These are phyloP conservation scores for Anguilla pacifica DNA, from an alignment of 2,797 vertebrate genomes.

Conservation along the genomic window DNA sequence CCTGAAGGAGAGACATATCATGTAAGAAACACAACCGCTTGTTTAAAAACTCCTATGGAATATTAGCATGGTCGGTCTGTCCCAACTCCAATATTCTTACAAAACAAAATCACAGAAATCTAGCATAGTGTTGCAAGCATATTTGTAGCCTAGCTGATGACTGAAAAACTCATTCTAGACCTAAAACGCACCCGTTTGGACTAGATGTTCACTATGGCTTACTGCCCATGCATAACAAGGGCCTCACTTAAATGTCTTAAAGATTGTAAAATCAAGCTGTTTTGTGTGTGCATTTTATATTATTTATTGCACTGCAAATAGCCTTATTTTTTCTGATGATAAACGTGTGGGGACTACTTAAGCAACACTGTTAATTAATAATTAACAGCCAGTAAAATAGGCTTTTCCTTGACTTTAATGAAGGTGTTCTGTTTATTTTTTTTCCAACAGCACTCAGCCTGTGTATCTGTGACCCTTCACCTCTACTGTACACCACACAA, in stretches of 20 bases:
- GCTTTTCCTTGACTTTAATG: background rate
- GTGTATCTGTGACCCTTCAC: background rate
- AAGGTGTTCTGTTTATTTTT: background rate
- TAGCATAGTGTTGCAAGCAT: background rate
- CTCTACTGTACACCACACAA: background rate
- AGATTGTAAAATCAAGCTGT: background rate
- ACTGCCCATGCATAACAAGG: constrained; percentile 18
- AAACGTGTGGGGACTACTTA: background rate
- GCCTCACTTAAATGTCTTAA: background rate
- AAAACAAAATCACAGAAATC: background rate
- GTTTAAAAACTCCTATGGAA: background rate
- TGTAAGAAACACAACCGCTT: background rate
- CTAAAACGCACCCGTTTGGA: constrained; percentile 52
- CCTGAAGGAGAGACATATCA: background rate
- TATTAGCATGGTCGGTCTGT: background rate
- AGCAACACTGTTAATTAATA: background rate
- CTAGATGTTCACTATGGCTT: constrained; percentile 36
- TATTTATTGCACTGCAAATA: background rate
- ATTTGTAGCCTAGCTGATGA: background rate
- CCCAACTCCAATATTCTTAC: background rate
- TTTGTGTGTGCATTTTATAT: background rate
- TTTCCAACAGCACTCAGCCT: background rate
- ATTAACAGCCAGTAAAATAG: constrained; percentile 8
- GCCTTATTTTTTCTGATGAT: background rate
- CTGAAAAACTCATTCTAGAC: background rate